A percentile compares a stretch with the other conserved stretches of the same genome.
Evolutionary conservation across 2,797 vertebrate genomes (phyloP).

Genomic region (Otus scops): DNA sequence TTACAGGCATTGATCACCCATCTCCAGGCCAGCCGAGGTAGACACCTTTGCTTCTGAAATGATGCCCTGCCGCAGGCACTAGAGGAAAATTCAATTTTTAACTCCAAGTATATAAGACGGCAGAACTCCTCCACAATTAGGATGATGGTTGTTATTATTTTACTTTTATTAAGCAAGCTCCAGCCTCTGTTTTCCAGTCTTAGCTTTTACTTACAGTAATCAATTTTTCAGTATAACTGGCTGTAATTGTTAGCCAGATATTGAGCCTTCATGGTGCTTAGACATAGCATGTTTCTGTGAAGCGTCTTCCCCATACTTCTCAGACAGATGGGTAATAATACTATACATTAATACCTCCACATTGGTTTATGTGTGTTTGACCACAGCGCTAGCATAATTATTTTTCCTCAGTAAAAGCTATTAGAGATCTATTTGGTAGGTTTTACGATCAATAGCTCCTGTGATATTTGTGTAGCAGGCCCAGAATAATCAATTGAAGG

Average conservation of each 20-base stretch:
- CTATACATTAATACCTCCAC: conserved; percentile 83
- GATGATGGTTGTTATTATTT: conserved; percentile 57
- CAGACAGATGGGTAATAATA: conserved; percentile 85
- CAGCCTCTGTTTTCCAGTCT: conserved; percentile 54
- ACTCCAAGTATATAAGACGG: background rate
- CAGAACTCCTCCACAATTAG: conserved; percentile 60
- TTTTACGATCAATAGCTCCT: conserved; percentile 90
- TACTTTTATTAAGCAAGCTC: conserved; percentile 71
- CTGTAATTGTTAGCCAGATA: conserved; percentile 73
- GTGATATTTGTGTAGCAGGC: conserved; percentile 90
- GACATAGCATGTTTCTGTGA: conserved; percentile 49
- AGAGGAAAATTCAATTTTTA: conserved; percentile 62
- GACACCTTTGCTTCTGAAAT: conserved; percentile 60
- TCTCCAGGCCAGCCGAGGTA: conserved; percentile 33
- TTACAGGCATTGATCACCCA: conserved; percentile 41
- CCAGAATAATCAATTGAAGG: conserved; percentile 88
- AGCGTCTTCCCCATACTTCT: conserved; percentile 71
- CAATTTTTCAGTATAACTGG: conserved; percentile 74
- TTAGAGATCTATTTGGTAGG: conserved; percentile 89
- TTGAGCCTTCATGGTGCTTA: conserved; percentile 66
- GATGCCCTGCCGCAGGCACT: background rate
- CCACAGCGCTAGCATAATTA: conserved; percentile 83
- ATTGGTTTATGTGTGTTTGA: conserved; percentile 85
- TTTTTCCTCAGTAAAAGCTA: conserved; percentile 85
- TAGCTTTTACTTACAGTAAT: conserved; percentile 76